A percentile compares a stretch with the other conserved stretches of the same genome.
These are phyloP conservation scores for Vireo griseus DNA, from an alignment of 2,797 vertebrate genomes.

Conservation along the genomic window DNA sequence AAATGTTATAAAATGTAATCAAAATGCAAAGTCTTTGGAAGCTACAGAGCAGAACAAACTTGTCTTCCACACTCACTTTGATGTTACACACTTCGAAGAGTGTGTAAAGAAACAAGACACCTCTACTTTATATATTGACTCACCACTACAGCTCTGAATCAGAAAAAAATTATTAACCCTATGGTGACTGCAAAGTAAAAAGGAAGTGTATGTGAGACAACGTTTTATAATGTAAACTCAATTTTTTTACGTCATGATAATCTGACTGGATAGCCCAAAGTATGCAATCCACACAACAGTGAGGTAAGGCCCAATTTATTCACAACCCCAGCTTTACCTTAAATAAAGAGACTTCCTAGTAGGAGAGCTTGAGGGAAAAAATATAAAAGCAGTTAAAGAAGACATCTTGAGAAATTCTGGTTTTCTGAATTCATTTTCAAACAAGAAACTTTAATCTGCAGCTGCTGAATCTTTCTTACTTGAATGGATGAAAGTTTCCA, in stretches of 20 bases:
- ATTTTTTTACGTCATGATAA: not conserved
- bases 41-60: not conserved
- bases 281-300: not conserved
- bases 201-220: not conserved
- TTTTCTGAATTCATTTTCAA: not conserved
- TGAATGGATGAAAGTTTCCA: not conserved
- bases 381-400: not conserved
- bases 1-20: not conserved
- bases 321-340: not conserved
- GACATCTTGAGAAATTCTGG: not conserved
- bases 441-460: not conserved
- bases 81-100: not conserved
- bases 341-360: not conserved
- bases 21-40: not conserved
- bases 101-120: not conserved
- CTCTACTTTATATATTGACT: not conserved
- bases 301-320: not conserved
- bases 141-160: not conserved
- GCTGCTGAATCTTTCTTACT: not conserved
- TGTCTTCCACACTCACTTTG: not conserved
- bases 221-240: not conserved
- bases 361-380: not conserved
- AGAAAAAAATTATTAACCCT: not conserved
- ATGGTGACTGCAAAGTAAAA: not conserved
- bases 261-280: not conserved